Base-by-base conservation (phyloP, 2,797 vertebrate species). In the Lophotriccus pileatus region DNA sequence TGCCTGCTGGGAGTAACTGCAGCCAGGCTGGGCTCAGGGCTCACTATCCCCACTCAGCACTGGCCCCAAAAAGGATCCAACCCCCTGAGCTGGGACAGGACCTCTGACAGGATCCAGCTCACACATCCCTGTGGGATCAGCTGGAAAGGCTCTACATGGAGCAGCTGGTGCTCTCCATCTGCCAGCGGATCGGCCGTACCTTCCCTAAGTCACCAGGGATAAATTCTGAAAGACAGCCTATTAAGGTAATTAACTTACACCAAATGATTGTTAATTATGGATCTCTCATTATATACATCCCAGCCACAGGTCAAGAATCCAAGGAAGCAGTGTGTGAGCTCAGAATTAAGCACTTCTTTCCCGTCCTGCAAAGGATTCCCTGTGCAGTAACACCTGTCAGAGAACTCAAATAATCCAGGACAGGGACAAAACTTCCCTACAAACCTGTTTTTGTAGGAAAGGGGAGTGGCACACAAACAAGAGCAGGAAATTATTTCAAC, bases 231-330 rank as follows among this genome's bases (percentile, higher is more conserved):
- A 91, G 79, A 81, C 5, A 75, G 69, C 74, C 76, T 52, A 72
- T 92, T 89, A 87, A 84, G 79, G 67, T 94, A 96, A 95, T 94
- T 94, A 95, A 91, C 79, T 93, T 68, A 44, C 55, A 53, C 69
- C 70, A 60, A 87, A 73, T 2, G 44, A 64, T 56, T 82, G 89
- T 93, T 95, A 95, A 90, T 94, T 94, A 95, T n/a, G 81, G 56
- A 77, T 58, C 62, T 47, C 75, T 94, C 60, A 17, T 85, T 68
- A 91, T 15, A 63, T 7, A 44, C 72, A 67, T 63, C 47, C 59
- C 64, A 89, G 75, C 44, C 52, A 89, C 76, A 94, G 85, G 90
- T 90, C 55, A 87, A 14, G 77, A 78, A 94, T 32, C 67, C 49
- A 39, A 62, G 60, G 68, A 86, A 73, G 44, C 50, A 63, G 37